Evolutionary conservation across 1,140 invertebrate genomes (phyloP).

Genomic region (Eufriesea mexicana): DNA sequence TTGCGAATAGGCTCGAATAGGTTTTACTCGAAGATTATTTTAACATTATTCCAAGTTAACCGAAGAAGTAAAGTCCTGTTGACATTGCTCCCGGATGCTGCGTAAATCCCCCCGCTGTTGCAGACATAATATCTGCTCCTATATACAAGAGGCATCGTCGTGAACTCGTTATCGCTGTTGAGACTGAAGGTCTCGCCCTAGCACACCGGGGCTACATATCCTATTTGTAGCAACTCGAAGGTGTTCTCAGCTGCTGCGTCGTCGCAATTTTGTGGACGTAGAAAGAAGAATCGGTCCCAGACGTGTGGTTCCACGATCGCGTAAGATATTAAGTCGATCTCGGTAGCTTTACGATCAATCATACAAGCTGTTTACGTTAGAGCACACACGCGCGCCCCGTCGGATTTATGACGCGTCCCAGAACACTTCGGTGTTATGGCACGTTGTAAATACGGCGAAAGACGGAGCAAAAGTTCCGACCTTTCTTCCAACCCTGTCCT

Average conservation of each 20-base stretch:
- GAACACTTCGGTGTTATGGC: not conserved
- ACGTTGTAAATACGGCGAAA: not conserved
- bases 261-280: too few relatives aligned
- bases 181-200: not conserved
- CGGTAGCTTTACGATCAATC: slow-evolving; percentile 63
- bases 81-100: too few relatives aligned
- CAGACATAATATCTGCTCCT: too few relatives aligned
- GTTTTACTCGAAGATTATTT: too few relatives aligned
- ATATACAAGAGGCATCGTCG: too few relatives aligned
- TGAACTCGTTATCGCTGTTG: too few relatives aligned
- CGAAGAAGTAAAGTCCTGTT: too few relatives aligned
- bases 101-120: too few relatives aligned
- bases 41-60: too few relatives aligned
- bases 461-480: not conserved
- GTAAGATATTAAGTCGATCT: slow-evolving; percentile 55
- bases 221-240: not conserved
- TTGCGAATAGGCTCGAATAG: too few relatives aligned
- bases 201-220: not conserved
- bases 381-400: not conserved
- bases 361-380: slow-evolving; percentile 62
- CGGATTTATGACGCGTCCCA: slow-evolving; percentile 34
- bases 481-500: not conserved
- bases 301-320: not conserved
- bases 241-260: not conserved
- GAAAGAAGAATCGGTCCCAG: not conserved